These are phyloP conservation scores for Myripristis murdjan DNA, from an alignment of 2,797 vertebrate species.

Conservation along the genomic window DNA sequence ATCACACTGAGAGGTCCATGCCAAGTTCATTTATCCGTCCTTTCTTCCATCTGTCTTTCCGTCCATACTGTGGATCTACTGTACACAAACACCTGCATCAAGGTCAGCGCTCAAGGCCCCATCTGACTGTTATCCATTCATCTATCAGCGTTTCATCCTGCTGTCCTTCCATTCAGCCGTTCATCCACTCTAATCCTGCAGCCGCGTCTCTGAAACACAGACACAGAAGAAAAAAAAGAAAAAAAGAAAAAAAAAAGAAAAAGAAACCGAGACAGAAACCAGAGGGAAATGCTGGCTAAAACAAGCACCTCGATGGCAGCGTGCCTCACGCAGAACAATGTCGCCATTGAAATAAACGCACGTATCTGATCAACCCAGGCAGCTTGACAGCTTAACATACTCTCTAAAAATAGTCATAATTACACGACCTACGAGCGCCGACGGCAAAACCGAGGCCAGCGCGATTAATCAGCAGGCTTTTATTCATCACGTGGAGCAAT, in stretches of 20 bases:
- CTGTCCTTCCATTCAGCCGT: slow-evolving; percentile 18
- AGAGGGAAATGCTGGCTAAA: slow-evolving; percentile 38
- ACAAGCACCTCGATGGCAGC: slow-evolving; percentile 18
- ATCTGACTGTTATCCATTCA: not conserved
- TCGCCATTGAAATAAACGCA: slow-evolving; percentile 51
- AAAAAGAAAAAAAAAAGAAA: too few relatives aligned
- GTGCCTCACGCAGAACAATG: slow-evolving; percentile 58
- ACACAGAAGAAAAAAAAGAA: not conserved
- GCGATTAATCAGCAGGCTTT: slow-evolving; percentile 32
- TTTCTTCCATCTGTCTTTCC: not conserved
- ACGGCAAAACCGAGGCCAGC: slow-evolving; percentile 19
- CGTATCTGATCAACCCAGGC: slow-evolving; percentile 61
- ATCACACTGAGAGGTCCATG: too few relatives aligned
- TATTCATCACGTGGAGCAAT: slow-evolving; percentile 4
- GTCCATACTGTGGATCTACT: not conserved
- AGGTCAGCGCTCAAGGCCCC: not conserved
- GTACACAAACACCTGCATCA: not conserved
- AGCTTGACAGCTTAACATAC: slow-evolving; percentile 33
- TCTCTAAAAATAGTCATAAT: slow-evolving; percentile 53
- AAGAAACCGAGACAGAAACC: slow-evolving; percentile 27
- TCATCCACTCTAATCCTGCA: slow-evolving; percentile 1
- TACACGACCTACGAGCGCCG: not conserved
- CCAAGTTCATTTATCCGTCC: too few relatives aligned
- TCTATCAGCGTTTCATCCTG: not conserved
- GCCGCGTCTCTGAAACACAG: slow-evolving; percentile 14